Conservation (phyloP, 30 jellyfish, hydroid and myxozoan species). For the Hydractinia echinata region DNA sequence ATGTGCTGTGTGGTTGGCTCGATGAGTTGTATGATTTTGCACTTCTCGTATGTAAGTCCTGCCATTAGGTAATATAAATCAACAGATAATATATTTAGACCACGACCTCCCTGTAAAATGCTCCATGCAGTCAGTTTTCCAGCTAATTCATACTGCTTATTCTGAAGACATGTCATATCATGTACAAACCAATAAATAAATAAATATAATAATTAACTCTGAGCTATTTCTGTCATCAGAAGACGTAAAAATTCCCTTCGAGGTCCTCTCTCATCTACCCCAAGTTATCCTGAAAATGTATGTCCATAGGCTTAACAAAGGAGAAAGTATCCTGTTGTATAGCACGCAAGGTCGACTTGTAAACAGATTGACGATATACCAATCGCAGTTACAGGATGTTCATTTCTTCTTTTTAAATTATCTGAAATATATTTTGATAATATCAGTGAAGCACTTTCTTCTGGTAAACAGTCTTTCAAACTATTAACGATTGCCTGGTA, state of each 20-base stretch:
- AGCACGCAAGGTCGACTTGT: neutral
- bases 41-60: constrained; percentile 29
- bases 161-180: constrained; percentile 6
- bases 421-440: neutral
- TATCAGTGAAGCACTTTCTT: neutral
- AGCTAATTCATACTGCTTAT: constrained; percentile 35
- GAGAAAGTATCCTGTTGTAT: neutral
- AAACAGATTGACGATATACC: neutral
- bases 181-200: constrained; percentile 27
- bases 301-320: neutral
- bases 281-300: neutral
- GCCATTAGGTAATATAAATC: constrained; percentile 20
- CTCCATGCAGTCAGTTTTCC: constrained; percentile 44
- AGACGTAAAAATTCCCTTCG: neutral
- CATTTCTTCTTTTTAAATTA: neutral
- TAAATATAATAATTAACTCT: neutral
- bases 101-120: constrained; percentile 40
- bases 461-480: neutral
- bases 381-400: neutral
- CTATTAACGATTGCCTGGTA: neutral
- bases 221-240: neutral
- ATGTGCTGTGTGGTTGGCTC: neutral
- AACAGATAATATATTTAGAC: constrained; percentile 32
- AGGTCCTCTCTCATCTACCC: neutral
- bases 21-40: neutral